Evolutionary conservation across 2,888 invertebrate genomes (phyloP), one percentile per base, ranked within the genome.

Genomic region (Hemistola chrysoprasaria): DNA sequence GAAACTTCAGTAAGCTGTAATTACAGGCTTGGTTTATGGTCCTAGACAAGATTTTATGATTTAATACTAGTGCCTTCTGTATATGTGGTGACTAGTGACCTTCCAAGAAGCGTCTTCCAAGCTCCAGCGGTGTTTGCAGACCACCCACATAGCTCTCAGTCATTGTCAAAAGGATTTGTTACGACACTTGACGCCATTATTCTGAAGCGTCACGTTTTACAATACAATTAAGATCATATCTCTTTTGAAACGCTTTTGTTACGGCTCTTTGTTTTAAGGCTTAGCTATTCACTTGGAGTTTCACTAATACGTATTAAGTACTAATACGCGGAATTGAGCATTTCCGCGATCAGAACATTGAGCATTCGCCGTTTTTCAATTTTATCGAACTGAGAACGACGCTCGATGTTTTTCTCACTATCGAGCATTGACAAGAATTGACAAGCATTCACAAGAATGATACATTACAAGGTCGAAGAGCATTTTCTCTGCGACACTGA

Each of bases 111-210:
- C 65, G 71, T 65, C 56, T 65, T 63, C 62, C 65, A 16, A 16
- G 16, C 16, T 52, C 52, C 58, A 58, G 66, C 70, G 68, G 62
- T 67, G 74, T 72, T 59, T 56, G 58, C 58, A 46, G 87, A 78
- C 87, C 87, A 85, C 87, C 85, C 82, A 71, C 76, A 68, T 54
- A 36, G 82, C 36, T 59, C 67, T 75, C 82, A 79, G 75, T 80
- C 68, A 62, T 65, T 69, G 69, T 68, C 73, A 69, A 57, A 46
- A 50, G 41, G 41, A 52, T 52, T 52, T 38, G 50, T 52, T 57
- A 56, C 57, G 65, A 66, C 65, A 70, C 65, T 69, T 62, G 55
- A 65, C 56, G 58, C 65, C 61, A 60, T 66, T 65, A 66, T 62
- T 64, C 61, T 57, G 55, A 44, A 44, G 53, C 56, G 63, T 57